Percentiles rank a stretch among this genome's conserved stretches.
Conservation (phyloP, 2,888 invertebrate species). For the Peribatodes rhomboidaria region DNA sequence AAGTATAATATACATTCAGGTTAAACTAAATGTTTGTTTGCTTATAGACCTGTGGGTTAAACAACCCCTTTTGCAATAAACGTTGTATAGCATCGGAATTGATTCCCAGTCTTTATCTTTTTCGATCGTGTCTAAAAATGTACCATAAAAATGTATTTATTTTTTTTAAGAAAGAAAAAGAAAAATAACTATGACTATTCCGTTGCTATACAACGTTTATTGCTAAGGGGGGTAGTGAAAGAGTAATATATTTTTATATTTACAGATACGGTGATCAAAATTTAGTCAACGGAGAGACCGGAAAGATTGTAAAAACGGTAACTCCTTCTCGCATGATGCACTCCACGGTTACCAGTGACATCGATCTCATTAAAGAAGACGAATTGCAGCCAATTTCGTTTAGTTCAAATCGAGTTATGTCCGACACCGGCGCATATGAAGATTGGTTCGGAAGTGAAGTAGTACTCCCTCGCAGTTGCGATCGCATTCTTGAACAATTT, state of each 20-base stretch:
- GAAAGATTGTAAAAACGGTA: conserved; percentile 35
- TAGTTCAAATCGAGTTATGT: conserved; percentile 57
- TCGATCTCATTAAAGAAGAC: conserved; percentile 55
- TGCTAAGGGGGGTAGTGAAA: too few relatives aligned
- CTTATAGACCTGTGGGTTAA: too few relatives aligned
- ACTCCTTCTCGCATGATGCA: conserved; percentile 47
- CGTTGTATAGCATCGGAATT: too few relatives aligned
- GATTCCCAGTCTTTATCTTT: too few relatives aligned
- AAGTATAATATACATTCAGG: background rate
- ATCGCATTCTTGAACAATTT: conserved; percentile 79
- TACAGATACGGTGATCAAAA: conserved; percentile 64
- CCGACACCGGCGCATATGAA: conserved; percentile 67
- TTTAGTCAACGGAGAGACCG: conserved; percentile 5
- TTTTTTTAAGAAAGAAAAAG: too few relatives aligned
- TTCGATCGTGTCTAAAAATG: too few relatives aligned
- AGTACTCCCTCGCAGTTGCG: conserved; percentile 70
- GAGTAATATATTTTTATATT: background rate
- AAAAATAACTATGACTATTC: too few relatives aligned
- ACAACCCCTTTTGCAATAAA: too few relatives aligned
- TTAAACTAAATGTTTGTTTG: background rate
- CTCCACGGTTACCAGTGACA: conserved; percentile 49
- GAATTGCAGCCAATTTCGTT: conserved; percentile 50
- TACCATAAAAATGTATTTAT: too few relatives aligned
- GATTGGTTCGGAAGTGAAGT: conserved; percentile 74
- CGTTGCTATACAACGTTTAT: too few relatives aligned